phyloP scores from a whole-genome alignment of 2,888 invertebrate species.

The Troides aeacus region DNA sequence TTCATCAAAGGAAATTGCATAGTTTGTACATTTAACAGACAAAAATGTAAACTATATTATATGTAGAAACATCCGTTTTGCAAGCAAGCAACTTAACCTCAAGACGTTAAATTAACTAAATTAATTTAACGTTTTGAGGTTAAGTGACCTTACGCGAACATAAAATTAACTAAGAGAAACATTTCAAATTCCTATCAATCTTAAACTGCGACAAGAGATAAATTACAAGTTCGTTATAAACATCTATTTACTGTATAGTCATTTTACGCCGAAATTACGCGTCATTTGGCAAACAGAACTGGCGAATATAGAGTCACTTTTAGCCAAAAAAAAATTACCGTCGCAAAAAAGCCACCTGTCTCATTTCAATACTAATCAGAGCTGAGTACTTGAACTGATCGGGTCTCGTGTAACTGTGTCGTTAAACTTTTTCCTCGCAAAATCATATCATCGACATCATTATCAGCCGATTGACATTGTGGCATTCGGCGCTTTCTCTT shows the following conservation, averaged over 20 bases:
- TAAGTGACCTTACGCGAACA: no score
- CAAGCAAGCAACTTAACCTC: no score
- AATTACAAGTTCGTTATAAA: not conserved
- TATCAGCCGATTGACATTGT: constrained; percentile 11
- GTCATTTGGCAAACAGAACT: constrained; percentile 20
- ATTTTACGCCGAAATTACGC: not conserved
- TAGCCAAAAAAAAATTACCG: constrained; percentile 22
- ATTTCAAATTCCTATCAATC: no score
- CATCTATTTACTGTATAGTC: not conserved
- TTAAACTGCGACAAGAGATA: not conserved
- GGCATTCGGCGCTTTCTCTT: no score
- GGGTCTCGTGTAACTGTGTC: constrained; percentile 37
- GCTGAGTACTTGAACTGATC: constrained; percentile 33
- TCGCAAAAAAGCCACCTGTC: constrained; percentile 38
- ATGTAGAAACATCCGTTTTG: no score
- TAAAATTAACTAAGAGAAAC: no score
- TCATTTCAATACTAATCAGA: constrained; percentile 34
- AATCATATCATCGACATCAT: constrained; percentile 26
- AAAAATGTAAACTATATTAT: no score
- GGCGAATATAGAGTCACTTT: constrained; percentile 18
- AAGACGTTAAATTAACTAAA: no score
- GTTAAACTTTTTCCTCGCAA: constrained; percentile 29
- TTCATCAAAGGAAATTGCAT: no score
- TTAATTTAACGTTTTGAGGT: no score
- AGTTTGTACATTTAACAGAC: no score